phyloP scores from a whole-genome alignment of 2,113 vertebrate genomes.

The Panthera leo region DNA sequence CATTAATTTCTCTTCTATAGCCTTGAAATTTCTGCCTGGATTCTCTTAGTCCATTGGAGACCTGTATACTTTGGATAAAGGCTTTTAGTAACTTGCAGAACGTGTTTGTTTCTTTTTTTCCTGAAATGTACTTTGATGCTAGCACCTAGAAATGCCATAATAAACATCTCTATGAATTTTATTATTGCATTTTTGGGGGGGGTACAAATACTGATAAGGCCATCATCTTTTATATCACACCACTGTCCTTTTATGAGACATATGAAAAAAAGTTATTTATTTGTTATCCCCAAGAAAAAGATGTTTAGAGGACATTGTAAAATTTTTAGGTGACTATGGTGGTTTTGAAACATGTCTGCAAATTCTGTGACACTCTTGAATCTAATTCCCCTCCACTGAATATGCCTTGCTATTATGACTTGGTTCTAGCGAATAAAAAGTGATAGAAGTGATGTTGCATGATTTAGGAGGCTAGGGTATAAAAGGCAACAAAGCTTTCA shows the following conservation, averaged over 20 bases:
- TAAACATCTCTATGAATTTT: slow-evolving; percentile 36
- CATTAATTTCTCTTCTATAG: slow-evolving; percentile 28
- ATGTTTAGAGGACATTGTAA: background rate
- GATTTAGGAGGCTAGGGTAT: background rate
- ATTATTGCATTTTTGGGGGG: background rate
- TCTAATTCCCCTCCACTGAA: background rate
- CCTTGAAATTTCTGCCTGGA: background rate
- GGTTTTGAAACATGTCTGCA: slow-evolving; percentile 17
- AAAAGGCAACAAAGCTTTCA: background rate
- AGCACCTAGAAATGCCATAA: slow-evolving; percentile 12
- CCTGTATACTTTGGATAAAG: background rate
- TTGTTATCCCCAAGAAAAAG: slow-evolving; percentile 56
- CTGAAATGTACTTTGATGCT: background rate
- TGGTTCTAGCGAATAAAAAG: background rate
- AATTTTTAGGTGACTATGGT: background rate
- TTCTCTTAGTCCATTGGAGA: slow-evolving; percentile 3
- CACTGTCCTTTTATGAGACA: slow-evolving; percentile 16
- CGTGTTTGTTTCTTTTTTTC: background rate
- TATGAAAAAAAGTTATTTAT: slow-evolving; percentile 38
- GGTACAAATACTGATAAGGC: background rate
- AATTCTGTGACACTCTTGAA: background rate
- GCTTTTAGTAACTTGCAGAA: background rate
- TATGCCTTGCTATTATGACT: background rate
- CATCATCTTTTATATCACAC: slow-evolving; percentile 30
- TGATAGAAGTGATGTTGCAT: background rate